Percentiles rank a stretch among this genome's conserved stretches.
Evolutionary conservation across 2,797 vertebrate species (phyloP).

Genomic region (Hylomyscus alleni): DNA sequence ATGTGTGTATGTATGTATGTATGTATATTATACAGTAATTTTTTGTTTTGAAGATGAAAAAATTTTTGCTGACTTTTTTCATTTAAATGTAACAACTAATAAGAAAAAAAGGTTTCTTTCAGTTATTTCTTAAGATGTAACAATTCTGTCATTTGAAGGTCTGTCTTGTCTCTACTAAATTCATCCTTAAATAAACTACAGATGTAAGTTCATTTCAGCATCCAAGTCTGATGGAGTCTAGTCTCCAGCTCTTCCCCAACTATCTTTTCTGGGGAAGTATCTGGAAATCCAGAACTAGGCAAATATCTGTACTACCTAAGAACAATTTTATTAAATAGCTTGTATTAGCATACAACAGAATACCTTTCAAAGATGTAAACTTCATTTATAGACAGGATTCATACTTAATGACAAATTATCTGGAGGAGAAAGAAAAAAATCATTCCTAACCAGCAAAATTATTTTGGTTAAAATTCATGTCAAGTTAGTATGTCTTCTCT

Average conservation of each 20-base stretch:
- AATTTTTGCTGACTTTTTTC: conserved; percentile 34
- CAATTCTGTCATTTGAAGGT: conserved; percentile 8
- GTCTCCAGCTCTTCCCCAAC: conserved; percentile 46
- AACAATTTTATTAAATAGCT: conserved; percentile 51
- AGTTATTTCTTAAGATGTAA: conserved; percentile 64
- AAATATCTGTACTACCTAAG: conserved; percentile 42
- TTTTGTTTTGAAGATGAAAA: conserved; percentile 55
- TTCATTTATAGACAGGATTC: conserved; percentile 36
- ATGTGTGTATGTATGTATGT: not conserved
- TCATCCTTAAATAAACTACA: not conserved
- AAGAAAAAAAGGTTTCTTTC: conserved; percentile 41
- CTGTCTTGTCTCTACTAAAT: conserved; percentile 51
- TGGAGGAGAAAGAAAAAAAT: conserved; percentile 16
- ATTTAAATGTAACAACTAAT: conserved; percentile 61
- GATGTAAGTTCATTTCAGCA: conserved; percentile 41
- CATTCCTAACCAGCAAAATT: conserved; percentile 55
- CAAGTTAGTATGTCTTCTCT: conserved; percentile 57
- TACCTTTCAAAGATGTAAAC: conserved; percentile 65
- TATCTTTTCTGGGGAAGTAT: conserved; percentile 31
- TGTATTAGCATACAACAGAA: conserved; percentile 36
- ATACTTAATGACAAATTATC: conserved; percentile 51
- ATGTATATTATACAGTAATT: not conserved
- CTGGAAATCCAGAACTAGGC: conserved; percentile 28
- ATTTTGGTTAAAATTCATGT: conserved; percentile 51
- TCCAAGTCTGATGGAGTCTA: conserved; percentile 15